Percentiles rank a stretch among this genome's conserved stretches.
Evolutionary conservation across 1,140 invertebrate genomes (phyloP).

Genomic region (Drosophila pseudoobscura): DNA sequence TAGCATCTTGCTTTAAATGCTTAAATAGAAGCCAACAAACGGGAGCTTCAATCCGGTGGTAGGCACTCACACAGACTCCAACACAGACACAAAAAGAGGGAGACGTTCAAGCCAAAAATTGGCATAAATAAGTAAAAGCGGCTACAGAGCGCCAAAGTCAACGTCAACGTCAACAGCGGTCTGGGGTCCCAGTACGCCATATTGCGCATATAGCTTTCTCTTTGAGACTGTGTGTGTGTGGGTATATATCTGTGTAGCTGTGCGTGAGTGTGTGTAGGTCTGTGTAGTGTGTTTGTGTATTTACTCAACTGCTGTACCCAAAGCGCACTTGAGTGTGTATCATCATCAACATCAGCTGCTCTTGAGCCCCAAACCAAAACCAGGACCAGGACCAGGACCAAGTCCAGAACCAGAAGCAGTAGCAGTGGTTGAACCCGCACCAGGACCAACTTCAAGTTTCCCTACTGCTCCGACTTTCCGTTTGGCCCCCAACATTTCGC

Average conservation of each 20-base stretch:
- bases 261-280: neutral
- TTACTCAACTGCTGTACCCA: conserved; percentile 78
- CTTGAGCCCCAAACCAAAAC: conserved; percentile 52
- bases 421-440: conserved; percentile 6
- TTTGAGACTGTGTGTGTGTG: conserved; percentile 1
- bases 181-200: conserved; percentile 48
- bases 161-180: conserved; percentile 29
- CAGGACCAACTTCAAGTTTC: conserved; percentile 57
- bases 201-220: conserved; percentile 65
- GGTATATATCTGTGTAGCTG: neutral
- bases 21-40: conserved; percentile 66
- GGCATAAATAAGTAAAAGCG: conserved; percentile 78
- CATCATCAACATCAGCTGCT: conserved; percentile 82
- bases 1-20: conserved; percentile 74
- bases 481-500: no score
- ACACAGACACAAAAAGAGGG: conserved; percentile 20
- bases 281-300: conserved; percentile 49
- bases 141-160: conserved; percentile 36
- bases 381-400: neutral
- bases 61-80: conserved; percentile 19
- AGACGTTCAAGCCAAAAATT: conserved; percentile 46
- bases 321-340: conserved; percentile 81
- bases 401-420: neutral
- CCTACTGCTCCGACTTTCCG: conserved; percentile 30
- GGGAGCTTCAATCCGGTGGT: conserved; percentile 29